Conservation (phyloP, 2,888 invertebrate genomes). For the Phymatocera aterrima region DNA sequence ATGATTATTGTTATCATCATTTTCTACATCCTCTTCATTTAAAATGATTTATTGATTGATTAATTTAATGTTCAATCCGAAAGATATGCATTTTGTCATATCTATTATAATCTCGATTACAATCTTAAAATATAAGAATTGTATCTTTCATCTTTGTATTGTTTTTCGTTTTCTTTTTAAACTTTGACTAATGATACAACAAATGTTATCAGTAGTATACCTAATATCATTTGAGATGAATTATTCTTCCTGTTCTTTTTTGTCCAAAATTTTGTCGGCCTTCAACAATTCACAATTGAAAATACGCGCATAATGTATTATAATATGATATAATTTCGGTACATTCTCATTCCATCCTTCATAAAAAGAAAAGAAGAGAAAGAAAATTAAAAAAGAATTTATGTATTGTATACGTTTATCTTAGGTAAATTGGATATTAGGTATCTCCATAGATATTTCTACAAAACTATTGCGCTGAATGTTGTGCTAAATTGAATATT, state of each 20-base stretch:
- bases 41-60: constrained; percentile 58
- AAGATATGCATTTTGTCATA: constrained; percentile 66
- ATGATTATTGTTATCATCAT: constrained; percentile 8
- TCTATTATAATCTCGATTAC: background rate
- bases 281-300: no score
- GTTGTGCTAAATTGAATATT: constrained; percentile 28
- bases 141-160: constrained; percentile 9
- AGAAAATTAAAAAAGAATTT: no score
- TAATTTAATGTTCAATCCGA: constrained; percentile 54
- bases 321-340: no score
- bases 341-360: no score
- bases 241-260: no score
- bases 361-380: no score
- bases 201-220: constrained; percentile 25
- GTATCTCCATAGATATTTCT: background rate
- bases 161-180: background rate
- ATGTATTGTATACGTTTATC: constrained; percentile 23
- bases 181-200: constrained; percentile 8
- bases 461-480: constrained; percentile 33
- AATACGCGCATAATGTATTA: no score
- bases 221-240: no score
- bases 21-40: background rate
- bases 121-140: no score
- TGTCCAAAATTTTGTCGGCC: no score
- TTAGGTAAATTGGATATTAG: background rate